Evolutionary conservation across 2,113 vertebrate species (phyloP).

Genomic region (Sinosuthora webbiana): DNA sequence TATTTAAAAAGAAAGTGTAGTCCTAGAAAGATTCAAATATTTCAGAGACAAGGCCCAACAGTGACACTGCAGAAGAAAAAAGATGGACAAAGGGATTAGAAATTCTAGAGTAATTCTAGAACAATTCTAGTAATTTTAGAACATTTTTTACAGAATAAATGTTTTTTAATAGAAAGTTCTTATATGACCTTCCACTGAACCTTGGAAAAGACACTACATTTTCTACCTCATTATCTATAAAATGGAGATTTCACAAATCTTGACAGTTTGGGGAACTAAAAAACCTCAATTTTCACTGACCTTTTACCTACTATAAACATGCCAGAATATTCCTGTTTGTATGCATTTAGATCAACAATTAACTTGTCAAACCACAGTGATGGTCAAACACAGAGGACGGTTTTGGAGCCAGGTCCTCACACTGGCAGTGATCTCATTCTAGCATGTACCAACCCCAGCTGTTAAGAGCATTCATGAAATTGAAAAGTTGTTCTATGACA

Average conservation of each 20-base stretch:
- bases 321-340: neutral
- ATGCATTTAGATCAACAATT: neutral
- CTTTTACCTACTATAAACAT: neutral
- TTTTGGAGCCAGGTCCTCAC: neutral
- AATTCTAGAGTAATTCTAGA: neutral
- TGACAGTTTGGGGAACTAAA: neutral
- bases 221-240: neutral
- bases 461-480: neutral
- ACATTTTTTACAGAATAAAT: neutral
- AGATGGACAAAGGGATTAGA: neutral
- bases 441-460: neutral
- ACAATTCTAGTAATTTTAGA: neutral
- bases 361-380: neutral
- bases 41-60: neutral
- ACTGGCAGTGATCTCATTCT: neutral
- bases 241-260: neutral
- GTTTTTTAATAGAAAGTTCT: neutral
- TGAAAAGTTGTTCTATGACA: neutral
- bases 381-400: neutral
- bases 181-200: neutral
- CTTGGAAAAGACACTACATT: neutral
- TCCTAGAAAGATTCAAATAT: neutral
- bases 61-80: neutral
- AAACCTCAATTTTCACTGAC: rapidly evolving
- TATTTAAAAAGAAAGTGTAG: neutral